A percentile compares a stretch with the other conserved stretches of the same genome.
These are phyloP conservation scores for Phainopepla nitens DNA, from an alignment of 2,113 vertebrate species.

Conservation along the genomic window DNA sequence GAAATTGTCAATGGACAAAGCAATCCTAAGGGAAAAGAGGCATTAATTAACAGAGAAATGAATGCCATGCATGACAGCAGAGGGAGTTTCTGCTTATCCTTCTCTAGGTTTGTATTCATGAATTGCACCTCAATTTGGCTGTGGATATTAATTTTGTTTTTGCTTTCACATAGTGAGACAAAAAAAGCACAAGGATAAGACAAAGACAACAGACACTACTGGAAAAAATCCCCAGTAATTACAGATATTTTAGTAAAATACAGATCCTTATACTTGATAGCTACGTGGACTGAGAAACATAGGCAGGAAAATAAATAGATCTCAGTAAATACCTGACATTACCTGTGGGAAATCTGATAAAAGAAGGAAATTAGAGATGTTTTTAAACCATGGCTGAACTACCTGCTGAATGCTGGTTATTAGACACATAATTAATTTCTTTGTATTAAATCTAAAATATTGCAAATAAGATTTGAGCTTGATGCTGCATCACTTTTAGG, in stretches of 20 bases:
- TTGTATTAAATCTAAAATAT: neutral
- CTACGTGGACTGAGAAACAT: neutral
- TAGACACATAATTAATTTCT: neutral
- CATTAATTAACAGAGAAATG: neutral
- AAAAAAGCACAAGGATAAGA: neutral
- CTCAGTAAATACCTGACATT: neutral
- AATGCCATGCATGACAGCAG: neutral
- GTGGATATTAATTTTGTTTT: neutral
- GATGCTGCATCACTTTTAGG: neutral
- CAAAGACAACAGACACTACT: neutral
- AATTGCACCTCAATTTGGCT: neutral
- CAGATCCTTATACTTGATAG: neutral
- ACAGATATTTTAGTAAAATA: neutral
- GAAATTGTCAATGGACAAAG: neutral
- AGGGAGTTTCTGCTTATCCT: neutral
- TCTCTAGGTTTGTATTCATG: neutral
- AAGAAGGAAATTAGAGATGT: neutral
- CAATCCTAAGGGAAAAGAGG: neutral
- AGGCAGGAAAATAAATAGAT: neutral
- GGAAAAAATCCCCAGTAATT: neutral
- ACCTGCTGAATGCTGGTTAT: neutral
- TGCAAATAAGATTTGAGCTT: neutral
- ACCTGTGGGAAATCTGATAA: neutral
- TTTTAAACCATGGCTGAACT: neutral
- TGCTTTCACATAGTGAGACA: neutral